Conservation (phyloP, 1,140 invertebrate genomes). For the Drosophila eugracilis region DNA sequence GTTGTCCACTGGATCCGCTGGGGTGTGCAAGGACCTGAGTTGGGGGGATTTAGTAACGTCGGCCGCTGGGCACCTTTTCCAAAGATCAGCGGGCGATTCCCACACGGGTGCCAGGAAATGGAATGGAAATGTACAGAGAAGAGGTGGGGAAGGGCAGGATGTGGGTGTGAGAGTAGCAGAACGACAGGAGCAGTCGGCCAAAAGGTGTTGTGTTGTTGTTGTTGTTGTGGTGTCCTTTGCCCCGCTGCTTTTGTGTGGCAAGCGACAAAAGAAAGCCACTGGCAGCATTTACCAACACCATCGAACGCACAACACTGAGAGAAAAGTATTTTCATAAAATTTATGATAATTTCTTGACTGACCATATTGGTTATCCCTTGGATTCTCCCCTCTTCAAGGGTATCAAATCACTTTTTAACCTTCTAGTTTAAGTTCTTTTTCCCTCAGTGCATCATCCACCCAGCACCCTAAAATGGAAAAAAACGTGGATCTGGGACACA, state of each 20-base stretch:
- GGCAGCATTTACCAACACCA: conserved; percentile 16
- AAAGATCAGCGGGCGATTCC: conserved; percentile 56
- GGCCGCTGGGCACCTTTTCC: conserved; percentile 35
- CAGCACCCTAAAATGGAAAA: no score
- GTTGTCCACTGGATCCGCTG: conserved; percentile 36
- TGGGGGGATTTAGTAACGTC: not conserved
- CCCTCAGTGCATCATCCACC: conserved; percentile 7
- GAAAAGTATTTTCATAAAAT: not conserved
- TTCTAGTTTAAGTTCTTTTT: no score
- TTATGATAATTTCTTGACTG: not conserved
- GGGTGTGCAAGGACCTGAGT: conserved; percentile 10
- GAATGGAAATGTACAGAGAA: not conserved
- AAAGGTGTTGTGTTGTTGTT: conserved; percentile 43
- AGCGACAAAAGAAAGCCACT: conserved; percentile 49
- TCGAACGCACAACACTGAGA: not conserved
- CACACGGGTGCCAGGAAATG: conserved; percentile 17
- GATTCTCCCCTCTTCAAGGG: no score
- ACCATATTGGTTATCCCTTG: no score
- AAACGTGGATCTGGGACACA: conserved; percentile 3
- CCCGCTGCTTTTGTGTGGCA: conserved; percentile 38
- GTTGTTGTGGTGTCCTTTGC: conserved; percentile 44
- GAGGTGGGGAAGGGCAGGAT: no score
- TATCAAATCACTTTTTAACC: no score
- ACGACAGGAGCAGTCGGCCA: not conserved
- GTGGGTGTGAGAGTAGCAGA: no score